Percentiles rank a stretch among this genome's conserved stretches.
Conservation (phyloP, 1,140 invertebrate genomes). For the Scaptodrosophila lebanonensis region DNA sequence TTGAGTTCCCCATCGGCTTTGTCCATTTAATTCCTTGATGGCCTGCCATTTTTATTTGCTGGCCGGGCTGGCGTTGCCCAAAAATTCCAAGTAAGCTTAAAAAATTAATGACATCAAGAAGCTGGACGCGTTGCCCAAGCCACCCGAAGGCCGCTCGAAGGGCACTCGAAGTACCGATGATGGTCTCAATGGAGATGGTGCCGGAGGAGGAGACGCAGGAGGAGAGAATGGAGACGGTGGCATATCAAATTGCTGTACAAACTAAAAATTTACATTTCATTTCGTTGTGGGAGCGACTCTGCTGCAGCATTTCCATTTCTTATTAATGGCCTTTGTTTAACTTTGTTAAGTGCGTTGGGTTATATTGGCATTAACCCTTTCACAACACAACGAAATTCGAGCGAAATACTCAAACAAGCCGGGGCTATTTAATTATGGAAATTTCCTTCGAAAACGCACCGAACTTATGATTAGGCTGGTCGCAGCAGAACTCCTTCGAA, state of each 20-base stretch:
- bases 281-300: neutral
- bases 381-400: too few relatives aligned
- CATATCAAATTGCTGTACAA: constrained; percentile 61
- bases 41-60: constrained; percentile 57
- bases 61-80: neutral
- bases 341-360: constrained; percentile 22
- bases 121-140: constrained; percentile 39
- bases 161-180: constrained; percentile 24
- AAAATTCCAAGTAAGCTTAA: constrained; percentile 70
- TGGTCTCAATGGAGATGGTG: constrained; percentile 4
- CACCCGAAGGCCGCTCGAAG: constrained; percentile 5
- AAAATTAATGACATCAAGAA: constrained; percentile 75
- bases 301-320: constrained; percentile 31
- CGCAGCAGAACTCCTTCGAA: too few relatives aligned
- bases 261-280: constrained; percentile 38
- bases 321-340: constrained; percentile 55
- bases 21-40: constrained; percentile 36
- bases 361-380: constrained; percentile 33
- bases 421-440: too few relatives aligned
- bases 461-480: too few relatives aligned
- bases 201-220: too few relatives aligned
- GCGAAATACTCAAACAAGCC: too few relatives aligned
- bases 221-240: too few relatives aligned
- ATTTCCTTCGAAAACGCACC: too few relatives aligned
- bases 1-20: constrained; percentile 1